These are phyloP conservation scores for Microcebus griseorufus DNA, from an alignment of 2,113 vertebrate genomes.

Conservation along the genomic window DNA sequence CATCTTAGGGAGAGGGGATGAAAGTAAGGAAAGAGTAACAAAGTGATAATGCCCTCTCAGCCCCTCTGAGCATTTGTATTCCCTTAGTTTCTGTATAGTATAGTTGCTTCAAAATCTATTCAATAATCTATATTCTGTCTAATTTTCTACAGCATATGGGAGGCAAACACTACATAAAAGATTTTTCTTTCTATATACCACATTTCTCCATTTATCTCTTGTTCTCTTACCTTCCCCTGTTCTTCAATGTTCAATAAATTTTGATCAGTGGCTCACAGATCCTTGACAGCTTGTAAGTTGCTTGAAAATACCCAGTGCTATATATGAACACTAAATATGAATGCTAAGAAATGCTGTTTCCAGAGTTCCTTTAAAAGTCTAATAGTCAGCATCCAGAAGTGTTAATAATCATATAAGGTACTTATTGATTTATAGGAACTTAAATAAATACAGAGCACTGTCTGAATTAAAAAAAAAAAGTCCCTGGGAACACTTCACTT, in stretches of 20 bases:
- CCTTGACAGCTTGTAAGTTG: conserved; percentile 54
- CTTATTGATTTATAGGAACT: conserved; percentile 61
- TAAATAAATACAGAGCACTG: conserved; percentile 43
- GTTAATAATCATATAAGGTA: conserved; percentile 49
- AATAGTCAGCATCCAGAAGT: conserved; percentile 55
- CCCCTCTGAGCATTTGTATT: background rate
- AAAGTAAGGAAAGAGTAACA: background rate
- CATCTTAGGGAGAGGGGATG: background rate
- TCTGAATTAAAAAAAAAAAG: background rate
- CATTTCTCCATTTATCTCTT: conserved; percentile 45
- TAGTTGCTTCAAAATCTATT: conserved; percentile 16
- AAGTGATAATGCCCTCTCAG: background rate
- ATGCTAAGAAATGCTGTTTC: conserved; percentile 29
- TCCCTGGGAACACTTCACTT: background rate
- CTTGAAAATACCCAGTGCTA: conserved; percentile 16
- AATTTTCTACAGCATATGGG: background rate
- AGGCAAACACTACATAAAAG: background rate
- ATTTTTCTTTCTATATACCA: conserved; percentile 3
- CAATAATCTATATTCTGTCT: background rate
- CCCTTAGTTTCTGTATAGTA: background rate
- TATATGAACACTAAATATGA: conserved; percentile 39
- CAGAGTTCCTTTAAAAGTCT: conserved; percentile 42
- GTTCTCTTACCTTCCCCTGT: background rate
- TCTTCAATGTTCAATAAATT: conserved; percentile 59
- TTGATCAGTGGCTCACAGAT: conserved; percentile 17